These are phyloP conservation scores for Pyrocephalus nanus DNA, from an alignment of 2,797 vertebrate genomes.

Conservation along the genomic window DNA sequence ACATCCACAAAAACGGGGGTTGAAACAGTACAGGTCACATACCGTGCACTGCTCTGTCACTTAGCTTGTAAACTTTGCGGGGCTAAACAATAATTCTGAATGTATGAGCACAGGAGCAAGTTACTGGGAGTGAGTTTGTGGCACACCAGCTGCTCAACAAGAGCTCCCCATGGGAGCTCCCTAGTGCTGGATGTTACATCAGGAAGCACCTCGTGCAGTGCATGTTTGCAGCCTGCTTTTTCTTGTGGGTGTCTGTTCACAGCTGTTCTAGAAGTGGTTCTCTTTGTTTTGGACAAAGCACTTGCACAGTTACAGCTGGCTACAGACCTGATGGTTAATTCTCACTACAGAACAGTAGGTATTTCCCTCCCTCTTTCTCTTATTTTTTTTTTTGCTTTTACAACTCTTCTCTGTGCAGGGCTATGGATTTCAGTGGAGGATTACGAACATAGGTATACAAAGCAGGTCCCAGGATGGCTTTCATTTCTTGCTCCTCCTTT, in stretches of 20 bases:
- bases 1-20: rapidly evolving
- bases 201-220: background rate
- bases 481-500: background rate
- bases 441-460: background rate
- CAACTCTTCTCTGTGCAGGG: background rate
- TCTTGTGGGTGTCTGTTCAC: background rate
- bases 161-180: background rate
- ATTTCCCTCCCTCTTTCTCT: background rate
- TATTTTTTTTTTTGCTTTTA: background rate
- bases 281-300: background rate
- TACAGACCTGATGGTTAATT: background rate
- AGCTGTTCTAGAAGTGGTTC: background rate
- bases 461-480: background rate
- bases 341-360: background rate
- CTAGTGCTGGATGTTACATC: too few species aligned
- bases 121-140: background rate
- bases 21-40: background rate
- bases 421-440: background rate
- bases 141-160: background rate
- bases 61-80: background rate
- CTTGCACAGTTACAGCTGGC: background rate
- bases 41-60: background rate
- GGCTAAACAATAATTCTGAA: background rate
- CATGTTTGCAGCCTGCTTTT: background rate
- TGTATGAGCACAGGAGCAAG: background rate